Evolutionary conservation across 2,797 vertebrate species (phyloP), one percentile per base, ranked within the genome.

Genomic region (Staurois parvus): DNA sequence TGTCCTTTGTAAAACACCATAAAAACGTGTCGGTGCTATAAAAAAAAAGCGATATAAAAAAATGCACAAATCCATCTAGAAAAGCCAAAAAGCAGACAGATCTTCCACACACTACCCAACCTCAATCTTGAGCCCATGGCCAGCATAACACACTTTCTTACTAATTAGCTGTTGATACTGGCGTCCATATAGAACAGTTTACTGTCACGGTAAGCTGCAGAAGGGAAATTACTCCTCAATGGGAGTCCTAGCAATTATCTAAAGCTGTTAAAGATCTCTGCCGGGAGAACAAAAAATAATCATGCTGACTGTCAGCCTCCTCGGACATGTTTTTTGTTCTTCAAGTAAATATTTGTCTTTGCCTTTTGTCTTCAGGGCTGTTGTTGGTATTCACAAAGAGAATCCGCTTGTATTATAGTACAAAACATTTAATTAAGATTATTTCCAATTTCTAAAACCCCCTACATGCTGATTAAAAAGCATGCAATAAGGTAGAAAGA

Each of bases 341-440:
- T 93, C 91, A 9, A 92, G 92, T 95, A 95, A 96, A 96, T 95
- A 96, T 96, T 96, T 96, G 95, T 91, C 91, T 94, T 94, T 91
- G 91, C 91, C 91, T 94, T 95, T 95, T 95, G 94, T 93, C 94
- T 90, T 89, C 89, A 87, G 87, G 82, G 88, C 87, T 88, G 75
- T 81, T 81, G 89, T 86, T 92, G 93, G 91, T 89, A 91, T 92
- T 87, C 30, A 84, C 74, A 79, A 66, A 79, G 85, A 90, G 56
- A 77, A 81, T 90, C 89, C 85, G 88, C 66, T 84, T 88, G 76
- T 89, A 93, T 92, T 88, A 85, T 83, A 66, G 79, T 30, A 92
- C 87, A 93, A 92, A 91, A 92, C 91, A 92, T 95, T 95, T 94
- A 91, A 96, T 95, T 95, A 92, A 91, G 88, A 91, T 90, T 89